Conservation (phyloP, 1,140 invertebrate species). For the Saccostrea glomerata region DNA sequence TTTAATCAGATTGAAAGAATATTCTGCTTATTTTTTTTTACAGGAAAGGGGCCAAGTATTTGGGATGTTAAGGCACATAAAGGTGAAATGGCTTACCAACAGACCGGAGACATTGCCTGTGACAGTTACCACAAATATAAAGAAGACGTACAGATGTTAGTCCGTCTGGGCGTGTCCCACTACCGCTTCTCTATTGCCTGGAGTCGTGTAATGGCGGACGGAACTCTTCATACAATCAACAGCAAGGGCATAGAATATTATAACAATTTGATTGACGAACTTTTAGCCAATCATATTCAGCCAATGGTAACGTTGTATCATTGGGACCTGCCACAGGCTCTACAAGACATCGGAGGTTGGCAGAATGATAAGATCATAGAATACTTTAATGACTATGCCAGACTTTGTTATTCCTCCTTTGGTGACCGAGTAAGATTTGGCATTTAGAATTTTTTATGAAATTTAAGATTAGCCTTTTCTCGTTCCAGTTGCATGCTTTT, state of each 20-base stretch:
- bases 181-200: conserved; percentile 77
- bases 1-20: too few species aligned
- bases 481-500: too few species aligned
- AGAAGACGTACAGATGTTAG: conserved; percentile 83
- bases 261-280: conserved; percentile 73
- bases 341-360: conserved; percentile 80
- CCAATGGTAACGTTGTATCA: conserved; percentile 81
- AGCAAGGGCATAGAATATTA: conserved; percentile 71
- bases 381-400: conserved; percentile 81
- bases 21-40: conserved; percentile 41
- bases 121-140: conserved; percentile 85
- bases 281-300: conserved; percentile 65
- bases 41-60: conserved; percentile 79
- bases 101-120: conserved; percentile 84
- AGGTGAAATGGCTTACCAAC: conserved; percentile 79
- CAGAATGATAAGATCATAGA: conserved; percentile 80
- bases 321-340: conserved; percentile 79
- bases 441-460: neutral
- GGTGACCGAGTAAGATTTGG: conserved; percentile 72
- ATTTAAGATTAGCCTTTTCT: too few species aligned
- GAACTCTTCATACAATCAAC: conserved; percentile 64
- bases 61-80: conserved; percentile 82
- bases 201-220: conserved; percentile 73
- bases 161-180: conserved; percentile 76
- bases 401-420: conserved; percentile 76